Evolutionary conservation across 2,113 vertebrate species (phyloP).

Genomic region (Cromileptes altivelis): DNA sequence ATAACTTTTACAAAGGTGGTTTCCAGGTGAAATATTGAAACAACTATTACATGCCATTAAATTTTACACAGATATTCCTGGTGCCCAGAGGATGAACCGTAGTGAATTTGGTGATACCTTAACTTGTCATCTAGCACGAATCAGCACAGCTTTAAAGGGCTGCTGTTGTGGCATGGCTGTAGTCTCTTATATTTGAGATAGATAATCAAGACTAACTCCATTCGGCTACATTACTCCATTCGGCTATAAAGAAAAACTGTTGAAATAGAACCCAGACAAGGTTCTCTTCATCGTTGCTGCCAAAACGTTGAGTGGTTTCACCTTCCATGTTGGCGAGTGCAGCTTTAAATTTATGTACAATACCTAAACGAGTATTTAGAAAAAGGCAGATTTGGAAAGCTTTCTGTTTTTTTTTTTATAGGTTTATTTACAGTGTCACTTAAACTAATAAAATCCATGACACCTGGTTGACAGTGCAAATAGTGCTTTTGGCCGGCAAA

Average conservation of each 20-base stretch:
- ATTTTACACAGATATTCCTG: too few relatives aligned
- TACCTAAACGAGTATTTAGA: background rate
- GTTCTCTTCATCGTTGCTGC: background rate
- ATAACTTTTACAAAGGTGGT: too few relatives aligned
- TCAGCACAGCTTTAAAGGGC: too few relatives aligned
- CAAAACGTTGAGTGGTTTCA: slow-evolving; percentile 21
- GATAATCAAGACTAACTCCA: too few relatives aligned
- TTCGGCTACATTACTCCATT: too few relatives aligned
- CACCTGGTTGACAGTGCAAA: slow-evolving; percentile 55
- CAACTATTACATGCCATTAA: too few relatives aligned
- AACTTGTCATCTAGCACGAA: too few relatives aligned
- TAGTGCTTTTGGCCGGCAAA: slow-evolving; percentile 12
- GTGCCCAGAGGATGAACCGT: too few relatives aligned
- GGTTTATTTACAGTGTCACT: slow-evolving; percentile 36
- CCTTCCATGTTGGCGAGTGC: background rate
- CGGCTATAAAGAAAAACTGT: background rate
- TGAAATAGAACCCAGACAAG: background rate
- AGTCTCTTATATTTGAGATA: too few relatives aligned
- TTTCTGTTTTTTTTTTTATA: slow-evolving; percentile 17
- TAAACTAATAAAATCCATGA: slow-evolving; percentile 44
- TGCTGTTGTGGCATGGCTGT: too few relatives aligned
- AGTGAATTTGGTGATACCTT: too few relatives aligned
- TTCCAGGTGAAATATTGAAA: too few relatives aligned
- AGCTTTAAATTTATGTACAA: slow-evolving; percentile 1
- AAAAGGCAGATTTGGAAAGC: background rate